A percentile compares a stretch with the other conserved stretches of the same genome.
phyloP scores from a whole-genome alignment of 1,140 invertebrate genomes.

The Adoxophyes honmai region DNA sequence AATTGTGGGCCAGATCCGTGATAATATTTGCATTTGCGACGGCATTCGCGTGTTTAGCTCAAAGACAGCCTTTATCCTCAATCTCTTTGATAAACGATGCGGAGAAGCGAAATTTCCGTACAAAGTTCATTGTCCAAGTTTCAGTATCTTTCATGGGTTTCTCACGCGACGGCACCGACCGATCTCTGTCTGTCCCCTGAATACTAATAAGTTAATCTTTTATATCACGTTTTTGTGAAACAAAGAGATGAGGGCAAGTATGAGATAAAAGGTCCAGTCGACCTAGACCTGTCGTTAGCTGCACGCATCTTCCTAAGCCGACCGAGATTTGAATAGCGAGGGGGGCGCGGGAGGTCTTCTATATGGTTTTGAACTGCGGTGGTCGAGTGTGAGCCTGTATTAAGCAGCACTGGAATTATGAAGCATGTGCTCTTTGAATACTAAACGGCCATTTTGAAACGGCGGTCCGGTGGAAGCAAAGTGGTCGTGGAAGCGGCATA shows the following conservation, averaged over 20 bases:
- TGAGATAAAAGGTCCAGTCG: constrained; percentile 41
- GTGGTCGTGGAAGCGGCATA: constrained; percentile 28
- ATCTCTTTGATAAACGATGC: constrained; percentile 6
- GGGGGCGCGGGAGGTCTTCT: constrained; percentile 21
- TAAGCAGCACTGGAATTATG: constrained; percentile 68
- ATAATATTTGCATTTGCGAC: constrained; percentile 10
- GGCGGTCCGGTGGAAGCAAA: constrained; percentile 34
- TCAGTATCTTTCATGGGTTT: constrained; percentile 21
- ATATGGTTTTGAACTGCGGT: constrained; percentile 31
- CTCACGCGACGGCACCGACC: constrained; percentile 27
- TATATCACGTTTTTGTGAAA: constrained; percentile 69
- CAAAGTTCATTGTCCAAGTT: not conserved
- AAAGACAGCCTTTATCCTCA: constrained; percentile 7
- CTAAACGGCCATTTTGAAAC: constrained; percentile 48
- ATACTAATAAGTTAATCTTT: constrained; percentile 75
- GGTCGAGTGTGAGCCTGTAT: constrained; percentile 54
- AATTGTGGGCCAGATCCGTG: constrained; percentile 2
- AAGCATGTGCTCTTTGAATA: constrained; percentile 65
- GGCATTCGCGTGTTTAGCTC: not conserved
- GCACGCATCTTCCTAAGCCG: not conserved
- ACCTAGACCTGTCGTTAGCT: constrained; percentile 34
- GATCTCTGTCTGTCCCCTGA: constrained; percentile 40
- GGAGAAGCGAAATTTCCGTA: not conserved
- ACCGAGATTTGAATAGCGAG: constrained; percentile 10
- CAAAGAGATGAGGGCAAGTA: constrained; percentile 61